Evolutionary conservation across 2,113 vertebrate genomes (phyloP), one percentile per base, ranked within the genome.

Genomic region (Cheirogaleus medius): DNA sequence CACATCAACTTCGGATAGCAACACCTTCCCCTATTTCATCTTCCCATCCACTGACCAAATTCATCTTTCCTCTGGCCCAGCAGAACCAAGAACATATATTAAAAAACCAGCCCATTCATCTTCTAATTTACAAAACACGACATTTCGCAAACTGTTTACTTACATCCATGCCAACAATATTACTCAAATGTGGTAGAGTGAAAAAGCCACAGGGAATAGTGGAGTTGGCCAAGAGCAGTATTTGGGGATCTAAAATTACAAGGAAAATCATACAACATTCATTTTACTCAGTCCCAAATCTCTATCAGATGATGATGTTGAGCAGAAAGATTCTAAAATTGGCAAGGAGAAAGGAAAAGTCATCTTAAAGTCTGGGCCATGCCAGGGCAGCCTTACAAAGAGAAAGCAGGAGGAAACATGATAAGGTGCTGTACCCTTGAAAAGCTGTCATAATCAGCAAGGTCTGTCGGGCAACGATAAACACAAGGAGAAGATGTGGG

Each of bases 291-390:
- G 86, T 74, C 91, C 96, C 96, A 98, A 97, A 91, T 96, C 97
- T 98, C 97, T 94, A 97, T 97, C 97, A 97, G 96, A 97, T 95
- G 95, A 98, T 93, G 94, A 98, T 94, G 94, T 87, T 82, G 95
- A 96, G 47, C 87, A 96, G 94, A 97, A 96, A 94, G 91, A 98
- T 77, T 96, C 94, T 95, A 92, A 94, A 97, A 88, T 37, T 97
- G 96, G 96, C 97, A 86, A 68, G 63, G 74, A 95, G 91, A 88
- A 95, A 97, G 97, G 94, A 97, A 97, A 97, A 98, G 95, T 39
- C 93, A 56, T 95, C 96, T 96, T 68, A 77, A 37, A 60, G 76
- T 39, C 6, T 92, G 87, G 86, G 84, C 96, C 86, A 94, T 85
- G 95, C 95, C 95, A 95, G 82, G 93, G 82, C 49, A 8, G 94